Evolutionary conservation across 2,113 vertebrate species (phyloP).

Genomic region (Galemys pyrenaicus): DNA sequence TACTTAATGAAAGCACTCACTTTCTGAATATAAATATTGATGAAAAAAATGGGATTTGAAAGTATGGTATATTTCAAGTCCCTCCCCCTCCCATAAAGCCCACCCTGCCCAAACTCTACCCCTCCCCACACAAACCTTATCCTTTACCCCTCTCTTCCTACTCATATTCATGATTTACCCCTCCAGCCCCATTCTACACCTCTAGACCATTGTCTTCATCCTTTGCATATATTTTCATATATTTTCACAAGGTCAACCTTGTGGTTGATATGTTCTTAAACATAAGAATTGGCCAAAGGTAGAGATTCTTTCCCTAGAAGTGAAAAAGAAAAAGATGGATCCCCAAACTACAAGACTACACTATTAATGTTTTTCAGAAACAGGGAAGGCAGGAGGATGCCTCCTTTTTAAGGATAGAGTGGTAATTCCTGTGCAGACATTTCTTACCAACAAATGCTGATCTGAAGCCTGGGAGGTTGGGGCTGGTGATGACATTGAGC

Average conservation of each 20-base stretch:
- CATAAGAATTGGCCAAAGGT: background rate
- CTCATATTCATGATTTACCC: too few relatives aligned
- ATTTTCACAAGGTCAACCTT: too few relatives aligned
- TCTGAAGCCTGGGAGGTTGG: background rate
- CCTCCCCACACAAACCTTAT: background rate
- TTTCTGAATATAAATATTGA: background rate
- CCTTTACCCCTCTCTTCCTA: background rate
- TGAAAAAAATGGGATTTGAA: background rate
- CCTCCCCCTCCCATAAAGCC: background rate
- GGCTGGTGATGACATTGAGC: background rate
- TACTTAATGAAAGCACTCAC: background rate
- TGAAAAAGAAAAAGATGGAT: background rate
- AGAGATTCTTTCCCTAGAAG: constrained; percentile 26
- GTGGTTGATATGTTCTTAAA: background rate
- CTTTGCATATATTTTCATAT: background rate
- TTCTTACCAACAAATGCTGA: background rate
- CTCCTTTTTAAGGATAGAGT: background rate
- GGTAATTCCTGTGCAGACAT: background rate
- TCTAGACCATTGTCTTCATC: background rate
- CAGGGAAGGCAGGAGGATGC: background rate
- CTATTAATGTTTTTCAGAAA: background rate
- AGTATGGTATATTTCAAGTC: background rate
- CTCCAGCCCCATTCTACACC: background rate
- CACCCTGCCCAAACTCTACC: background rate
- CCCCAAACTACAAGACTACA: background rate